These are phyloP conservation scores for Neodontobutis hainanensis DNA, from an alignment of 2,113 vertebrate genomes.

Conservation along the genomic window DNA sequence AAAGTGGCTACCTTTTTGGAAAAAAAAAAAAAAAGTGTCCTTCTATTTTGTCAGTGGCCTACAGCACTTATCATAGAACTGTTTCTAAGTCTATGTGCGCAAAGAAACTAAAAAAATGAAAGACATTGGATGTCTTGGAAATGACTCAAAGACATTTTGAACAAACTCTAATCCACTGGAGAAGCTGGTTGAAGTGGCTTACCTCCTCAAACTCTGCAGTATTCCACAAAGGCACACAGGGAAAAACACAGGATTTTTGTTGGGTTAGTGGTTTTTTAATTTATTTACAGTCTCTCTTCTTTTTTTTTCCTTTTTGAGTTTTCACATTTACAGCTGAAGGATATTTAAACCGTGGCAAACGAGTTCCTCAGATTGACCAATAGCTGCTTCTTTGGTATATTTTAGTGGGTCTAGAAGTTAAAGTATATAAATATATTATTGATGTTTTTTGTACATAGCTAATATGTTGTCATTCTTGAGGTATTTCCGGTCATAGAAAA, in stretches of 20 bases:
- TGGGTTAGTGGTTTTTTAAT: slow-evolving; percentile 61
- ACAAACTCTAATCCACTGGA: slow-evolving; percentile 72
- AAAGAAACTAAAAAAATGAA: slow-evolving; percentile 43
- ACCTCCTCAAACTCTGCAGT: slow-evolving; percentile 73
- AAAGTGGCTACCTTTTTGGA: slow-evolving; percentile 48
- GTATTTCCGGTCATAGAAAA: slow-evolving; percentile 74
- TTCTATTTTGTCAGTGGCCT: slow-evolving; percentile 72
- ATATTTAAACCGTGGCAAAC: slow-evolving; percentile 77
- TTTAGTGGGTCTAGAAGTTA: slow-evolving; percentile 80
- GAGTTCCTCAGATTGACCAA: slow-evolving; percentile 90
- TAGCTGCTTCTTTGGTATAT: slow-evolving; percentile 90
- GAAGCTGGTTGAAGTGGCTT: slow-evolving; percentile 72
- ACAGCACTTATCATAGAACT: slow-evolving; percentile 48
- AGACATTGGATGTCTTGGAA: slow-evolving; percentile 41
- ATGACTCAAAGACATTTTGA: slow-evolving; percentile 49
- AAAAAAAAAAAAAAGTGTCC: slow-evolving; percentile 58
- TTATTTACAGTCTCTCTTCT: slow-evolving; percentile 65
- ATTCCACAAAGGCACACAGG: slow-evolving; percentile 77
- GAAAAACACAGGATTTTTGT: slow-evolving; percentile 64
- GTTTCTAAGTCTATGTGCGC: slow-evolving; percentile 44
- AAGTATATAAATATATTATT: slow-evolving; percentile 72
- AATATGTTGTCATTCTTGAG: slow-evolving; percentile 79
- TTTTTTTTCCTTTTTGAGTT: slow-evolving; percentile 45
- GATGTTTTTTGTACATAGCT: slow-evolving; percentile 79
- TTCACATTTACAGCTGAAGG: slow-evolving; percentile 81